phyloP scores from a whole-genome alignment of 2,797 vertebrate genomes.

The Acropternis orthonyx region DNA sequence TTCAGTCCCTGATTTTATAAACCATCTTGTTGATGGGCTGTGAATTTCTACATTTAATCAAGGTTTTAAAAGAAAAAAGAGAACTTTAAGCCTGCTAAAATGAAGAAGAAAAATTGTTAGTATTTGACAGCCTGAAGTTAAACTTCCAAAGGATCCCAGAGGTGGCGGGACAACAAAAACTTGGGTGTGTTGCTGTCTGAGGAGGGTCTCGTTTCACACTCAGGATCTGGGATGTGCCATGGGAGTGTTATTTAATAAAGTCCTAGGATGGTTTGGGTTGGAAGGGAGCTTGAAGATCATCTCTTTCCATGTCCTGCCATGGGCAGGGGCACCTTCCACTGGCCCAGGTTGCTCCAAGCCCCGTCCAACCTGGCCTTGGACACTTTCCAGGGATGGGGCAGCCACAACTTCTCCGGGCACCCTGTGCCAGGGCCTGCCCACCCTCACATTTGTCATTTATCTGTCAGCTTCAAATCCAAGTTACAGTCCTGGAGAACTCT shows the following conservation, averaged over 20 bases:
- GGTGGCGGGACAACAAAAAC: neutral
- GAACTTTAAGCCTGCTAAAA: neutral
- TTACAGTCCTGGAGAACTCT: neutral
- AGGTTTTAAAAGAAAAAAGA: neutral
- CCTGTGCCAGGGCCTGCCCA: fast-evolving
- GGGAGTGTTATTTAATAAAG: neutral
- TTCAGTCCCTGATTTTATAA: neutral
- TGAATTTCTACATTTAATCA: neutral
- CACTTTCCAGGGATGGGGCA: neutral
- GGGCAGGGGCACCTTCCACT: neutral
- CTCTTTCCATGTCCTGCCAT: neutral
- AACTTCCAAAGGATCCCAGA: neutral
- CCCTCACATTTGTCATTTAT: neutral
- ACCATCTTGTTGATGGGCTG: neutral
- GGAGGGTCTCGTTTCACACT: neutral
- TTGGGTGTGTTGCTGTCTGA: neutral
- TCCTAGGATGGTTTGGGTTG: neutral
- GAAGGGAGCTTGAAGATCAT: no score
- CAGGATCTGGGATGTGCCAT: no score
- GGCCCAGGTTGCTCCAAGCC: fast-evolving
- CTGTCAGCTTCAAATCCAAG: neutral
- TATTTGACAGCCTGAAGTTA: neutral
- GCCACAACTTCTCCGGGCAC: neutral
- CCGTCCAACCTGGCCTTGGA: fast-evolving
- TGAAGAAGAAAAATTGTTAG: neutral